Conservation (phyloP, 2,797 vertebrate species). For the Orestias chungarensis region DNA sequence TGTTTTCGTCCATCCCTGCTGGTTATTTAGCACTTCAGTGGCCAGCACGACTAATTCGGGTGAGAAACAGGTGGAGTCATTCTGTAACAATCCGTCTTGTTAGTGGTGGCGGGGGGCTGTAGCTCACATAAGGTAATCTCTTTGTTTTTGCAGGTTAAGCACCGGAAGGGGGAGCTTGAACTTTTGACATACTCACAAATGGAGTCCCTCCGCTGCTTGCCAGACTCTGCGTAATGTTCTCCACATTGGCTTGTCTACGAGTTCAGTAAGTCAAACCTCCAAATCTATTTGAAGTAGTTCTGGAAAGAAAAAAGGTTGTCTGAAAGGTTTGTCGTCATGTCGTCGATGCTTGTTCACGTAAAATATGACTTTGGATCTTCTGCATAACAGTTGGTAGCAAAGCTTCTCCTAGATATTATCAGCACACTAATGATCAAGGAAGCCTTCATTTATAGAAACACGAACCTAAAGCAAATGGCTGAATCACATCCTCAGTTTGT, state of each 20-base stretch:
- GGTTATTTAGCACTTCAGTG: conserved; percentile 82
- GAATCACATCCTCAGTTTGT: no score
- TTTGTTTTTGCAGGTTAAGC: conserved; percentile 88
- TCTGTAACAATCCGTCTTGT: conserved; percentile 87
- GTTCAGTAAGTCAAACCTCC: conserved; percentile 16
- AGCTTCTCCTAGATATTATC: background rate
- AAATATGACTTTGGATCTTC: background rate
- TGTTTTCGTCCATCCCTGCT: conserved; percentile 59
- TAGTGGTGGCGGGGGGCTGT: conserved; percentile 80
- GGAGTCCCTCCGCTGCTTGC: conserved; percentile 41
- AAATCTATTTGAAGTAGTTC: background rate
- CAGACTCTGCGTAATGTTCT: conserved; percentile 52
- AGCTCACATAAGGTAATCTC: conserved; percentile 80
- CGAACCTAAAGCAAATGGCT: no score
- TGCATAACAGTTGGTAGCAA: background rate
- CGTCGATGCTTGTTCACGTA: background rate
- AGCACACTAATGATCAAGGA: no score
- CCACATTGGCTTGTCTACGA: conserved; percentile 36
- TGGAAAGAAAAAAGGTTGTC: background rate
- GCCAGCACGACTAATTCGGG: conserved; percentile 84
- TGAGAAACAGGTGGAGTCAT: conserved; percentile 85
- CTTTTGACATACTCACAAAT: conserved; percentile 80
- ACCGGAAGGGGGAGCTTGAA: conserved; percentile 82
- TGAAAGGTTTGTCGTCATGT: background rate
- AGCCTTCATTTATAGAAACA: no score